Percentiles rank a stretch among this genome's conserved stretches.
Conservation (phyloP, 2,113 vertebrate genomes). For the Mystacornis crossleyi region DNA sequence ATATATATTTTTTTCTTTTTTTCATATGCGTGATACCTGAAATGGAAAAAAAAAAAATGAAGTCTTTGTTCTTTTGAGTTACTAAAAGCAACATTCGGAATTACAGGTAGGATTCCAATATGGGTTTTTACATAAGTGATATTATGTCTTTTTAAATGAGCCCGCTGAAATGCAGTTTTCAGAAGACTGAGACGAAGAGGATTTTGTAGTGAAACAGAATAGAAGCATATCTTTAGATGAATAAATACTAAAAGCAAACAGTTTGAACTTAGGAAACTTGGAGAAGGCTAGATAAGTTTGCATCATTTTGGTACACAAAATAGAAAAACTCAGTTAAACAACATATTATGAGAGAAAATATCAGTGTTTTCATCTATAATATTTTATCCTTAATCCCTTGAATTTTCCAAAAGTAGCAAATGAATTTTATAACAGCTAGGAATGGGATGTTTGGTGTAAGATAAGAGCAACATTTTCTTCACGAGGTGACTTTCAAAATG, state of each 20-base stretch:
- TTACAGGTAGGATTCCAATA: not conserved
- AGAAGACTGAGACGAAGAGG: not conserved
- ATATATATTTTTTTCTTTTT: not conserved
- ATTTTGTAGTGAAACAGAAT: not conserved
- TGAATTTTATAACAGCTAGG: not conserved
- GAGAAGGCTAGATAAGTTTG: not conserved
- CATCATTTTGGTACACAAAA: not conserved
- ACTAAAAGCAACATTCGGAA: not conserved
- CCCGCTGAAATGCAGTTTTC: not conserved
- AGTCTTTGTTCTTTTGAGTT: not conserved
- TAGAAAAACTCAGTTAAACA: not conserved
- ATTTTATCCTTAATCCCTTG: not conserved
- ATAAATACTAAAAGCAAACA: not conserved
- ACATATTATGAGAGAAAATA: not conserved
- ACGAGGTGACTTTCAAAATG: not conserved
- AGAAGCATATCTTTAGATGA: not conserved
- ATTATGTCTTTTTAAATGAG: not conserved
- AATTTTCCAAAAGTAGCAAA: not conserved
- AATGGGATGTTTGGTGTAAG: not conserved
- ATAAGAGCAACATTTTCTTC: not conserved
- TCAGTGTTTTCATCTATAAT: not conserved
- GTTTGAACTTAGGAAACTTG: not conserved
- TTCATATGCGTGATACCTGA: fast-evolving
- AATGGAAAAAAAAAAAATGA: not conserved
- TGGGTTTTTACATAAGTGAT: not conserved